Evolutionary conservation across 2,888 invertebrate genomes (phyloP).

Genomic region (Calameuta filiformis): DNA sequence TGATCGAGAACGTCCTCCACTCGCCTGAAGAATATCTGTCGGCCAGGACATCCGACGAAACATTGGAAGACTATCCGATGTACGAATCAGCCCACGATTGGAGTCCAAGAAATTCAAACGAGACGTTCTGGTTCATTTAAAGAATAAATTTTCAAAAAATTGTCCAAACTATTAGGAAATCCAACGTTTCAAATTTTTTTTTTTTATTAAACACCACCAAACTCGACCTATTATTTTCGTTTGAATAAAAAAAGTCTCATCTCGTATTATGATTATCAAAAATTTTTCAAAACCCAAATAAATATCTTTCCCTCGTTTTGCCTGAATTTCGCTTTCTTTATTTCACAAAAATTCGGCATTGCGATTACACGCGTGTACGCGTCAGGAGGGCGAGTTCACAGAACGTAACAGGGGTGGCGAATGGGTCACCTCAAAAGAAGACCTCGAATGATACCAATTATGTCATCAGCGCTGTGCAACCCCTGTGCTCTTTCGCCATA

Average conservation of each 20-base stretch:
- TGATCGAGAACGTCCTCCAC: slow-evolving; percentile 18
- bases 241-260: too few species aligned
- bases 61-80: slow-evolving; percentile 3
- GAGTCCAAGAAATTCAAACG: neutral
- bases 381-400: neutral
- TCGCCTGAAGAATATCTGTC: neutral
- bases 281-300: too few species aligned
- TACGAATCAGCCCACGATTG: neutral
- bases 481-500: slow-evolving; percentile 39
- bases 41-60: slow-evolving; percentile 6
- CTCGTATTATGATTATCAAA: too few species aligned
- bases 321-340: neutral
- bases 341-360: neutral
- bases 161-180: neutral
- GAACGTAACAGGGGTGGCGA: slow-evolving; percentile 20
- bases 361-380: neutral
- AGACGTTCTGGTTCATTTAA: neutral
- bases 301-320: neutral
- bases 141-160: neutral
- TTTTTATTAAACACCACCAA: too few species aligned
- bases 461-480: slow-evolving; percentile 49
- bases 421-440: slow-evolving; percentile 57
- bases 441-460: slow-evolving; percentile 60
- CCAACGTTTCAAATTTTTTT: too few species aligned
- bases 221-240: too few species aligned